Evolutionary conservation across 2,797 vertebrate genomes (phyloP).

Genomic region (Labroides dimidiatus): DNA sequence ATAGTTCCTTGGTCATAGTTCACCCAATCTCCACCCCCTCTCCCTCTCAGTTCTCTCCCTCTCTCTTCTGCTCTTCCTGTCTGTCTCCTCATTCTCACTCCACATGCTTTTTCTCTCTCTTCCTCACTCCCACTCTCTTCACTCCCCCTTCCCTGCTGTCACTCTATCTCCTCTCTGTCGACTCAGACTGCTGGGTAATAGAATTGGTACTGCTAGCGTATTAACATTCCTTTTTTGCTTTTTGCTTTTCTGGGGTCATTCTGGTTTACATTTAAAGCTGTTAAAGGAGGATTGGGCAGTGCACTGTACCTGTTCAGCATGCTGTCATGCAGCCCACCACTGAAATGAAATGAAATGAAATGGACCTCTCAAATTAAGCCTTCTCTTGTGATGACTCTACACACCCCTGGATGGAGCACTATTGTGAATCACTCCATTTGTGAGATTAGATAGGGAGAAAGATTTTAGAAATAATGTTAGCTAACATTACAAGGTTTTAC

Average conservation of each 20-base stretch:
- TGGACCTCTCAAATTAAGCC: conserved; percentile 65
- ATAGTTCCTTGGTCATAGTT: conserved; percentile 71
- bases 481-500: conserved; percentile 84
- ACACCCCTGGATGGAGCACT: conserved; percentile 51
- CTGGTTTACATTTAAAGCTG: conserved; percentile 45
- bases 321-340: conserved; percentile 32
- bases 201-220: conserved; percentile 57
- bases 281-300: conserved; percentile 31
- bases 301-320: conserved; percentile 47
- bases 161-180: conserved; percentile 80
- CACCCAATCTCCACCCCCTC: conserved; percentile 66
- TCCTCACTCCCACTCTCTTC: conserved; percentile 81
- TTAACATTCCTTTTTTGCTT: conserved; percentile 40
- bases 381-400: conserved; percentile 57
- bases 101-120: conserved; percentile 78
- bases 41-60: conserved; percentile 21
- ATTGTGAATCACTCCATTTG: conserved; percentile 69
- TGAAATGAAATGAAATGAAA: conserved; percentile 59
- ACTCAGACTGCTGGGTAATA: conserved; percentile 68
- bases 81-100: conserved; percentile 83
- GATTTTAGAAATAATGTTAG: conserved; percentile 77
- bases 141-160: conserved; percentile 85
- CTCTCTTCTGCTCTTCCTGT: conserved; percentile 73
- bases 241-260: conserved; percentile 54
- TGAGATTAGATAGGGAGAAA: conserved; percentile 77